These are phyloP conservation scores for Meloe dianella DNA, from an alignment of 2,888 invertebrate species.

Conservation along the genomic window DNA sequence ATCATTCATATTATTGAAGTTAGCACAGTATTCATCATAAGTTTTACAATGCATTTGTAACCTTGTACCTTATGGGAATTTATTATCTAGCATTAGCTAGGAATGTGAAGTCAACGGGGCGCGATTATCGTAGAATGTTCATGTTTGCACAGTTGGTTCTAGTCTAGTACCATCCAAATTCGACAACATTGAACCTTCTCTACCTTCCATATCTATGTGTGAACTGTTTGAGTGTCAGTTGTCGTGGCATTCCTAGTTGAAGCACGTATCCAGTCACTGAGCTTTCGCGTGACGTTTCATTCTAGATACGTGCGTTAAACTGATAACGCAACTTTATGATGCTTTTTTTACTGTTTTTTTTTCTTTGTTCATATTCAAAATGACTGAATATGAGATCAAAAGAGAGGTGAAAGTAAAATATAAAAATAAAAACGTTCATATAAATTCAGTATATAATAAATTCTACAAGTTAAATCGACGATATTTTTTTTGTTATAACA, in stretches of 20 bases:
- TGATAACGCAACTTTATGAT: constrained; percentile 35
- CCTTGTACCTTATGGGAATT: not conserved
- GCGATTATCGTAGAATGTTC: constrained; percentile 23
- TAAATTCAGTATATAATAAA: not conserved
- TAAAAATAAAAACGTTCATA: not conserved
- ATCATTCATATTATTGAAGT: not conserved
- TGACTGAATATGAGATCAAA: not conserved
- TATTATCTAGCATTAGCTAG: constrained; percentile 3
- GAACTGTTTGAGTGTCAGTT: constrained; percentile 24
- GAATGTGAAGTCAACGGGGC: constrained; percentile 13
- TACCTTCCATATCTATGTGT: not conserved
- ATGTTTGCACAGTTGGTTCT: constrained; percentile 20
- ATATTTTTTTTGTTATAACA: not conserved
- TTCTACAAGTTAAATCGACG: not conserved
- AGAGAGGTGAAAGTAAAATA: not conserved
- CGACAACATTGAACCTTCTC: constrained; percentile 14
- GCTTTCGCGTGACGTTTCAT: constrained; percentile 34
- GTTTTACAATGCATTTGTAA: constrained; percentile 3
- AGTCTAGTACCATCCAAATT: constrained; percentile 10
- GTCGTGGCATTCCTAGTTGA: constrained; percentile 33
- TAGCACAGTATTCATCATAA: not conserved
- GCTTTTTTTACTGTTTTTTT: constrained; percentile 30
- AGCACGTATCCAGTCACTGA: constrained; percentile 35
- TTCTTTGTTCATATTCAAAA: constrained; percentile 24
- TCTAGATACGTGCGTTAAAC: constrained; percentile 35